Base-by-base conservation (phyloP, 2,888 invertebrate species). In the Esperia sulphurella region DNA sequence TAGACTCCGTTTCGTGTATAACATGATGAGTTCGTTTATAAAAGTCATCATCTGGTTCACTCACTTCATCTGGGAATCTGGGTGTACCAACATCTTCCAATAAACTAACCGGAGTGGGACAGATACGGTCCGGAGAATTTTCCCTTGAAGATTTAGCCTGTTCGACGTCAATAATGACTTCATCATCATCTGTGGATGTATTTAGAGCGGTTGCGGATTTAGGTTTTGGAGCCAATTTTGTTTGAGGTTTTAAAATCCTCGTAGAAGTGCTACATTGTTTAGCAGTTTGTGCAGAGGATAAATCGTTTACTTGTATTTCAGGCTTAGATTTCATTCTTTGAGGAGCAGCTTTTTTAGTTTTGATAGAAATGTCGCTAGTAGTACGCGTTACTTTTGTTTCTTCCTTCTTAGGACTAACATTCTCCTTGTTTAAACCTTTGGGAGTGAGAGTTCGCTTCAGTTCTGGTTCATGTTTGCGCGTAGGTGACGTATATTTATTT, bases 101-200 rank as follows among this genome's bases (percentile, higher is more conserved):
- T 7, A 91, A 89, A 37, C 91, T 90, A 4, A 93, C 90, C 0
- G 94, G 94, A 8, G 92, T 91, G 0, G 94, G 94, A 61, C 93
- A 92, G 48, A 94, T 91, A 52, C 92, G 91, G 66, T 94, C 94
- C 0, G 95, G 95, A 4, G 94, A 94, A 44, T 93, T 93, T 74
- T 95, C 95, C 13, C 95, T 82, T 0, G 95, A 94, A 43, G 95
- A 95, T 75, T 93, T 94, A 0, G 94, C 94, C 68, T 92, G 92
- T 68, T 93, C 92, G 42, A 94, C 91, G 68, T 94, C 93, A 49
- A 94, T 92, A 30, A 93, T 90, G n/a, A 93, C 78, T 59, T 92
- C 92, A 62, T 91, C 83, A 51, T 92, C 91, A 55, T 91, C 91
- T 55, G 78, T 80, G 28, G 90, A 80, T 14, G 88, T 90, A 49